A percentile compares a stretch with the other conserved stretches of the same genome.
These are phyloP conservation scores for Lochmaea capreae DNA, from an alignment of 2,888 invertebrate genomes.

Conservation along the genomic window DNA sequence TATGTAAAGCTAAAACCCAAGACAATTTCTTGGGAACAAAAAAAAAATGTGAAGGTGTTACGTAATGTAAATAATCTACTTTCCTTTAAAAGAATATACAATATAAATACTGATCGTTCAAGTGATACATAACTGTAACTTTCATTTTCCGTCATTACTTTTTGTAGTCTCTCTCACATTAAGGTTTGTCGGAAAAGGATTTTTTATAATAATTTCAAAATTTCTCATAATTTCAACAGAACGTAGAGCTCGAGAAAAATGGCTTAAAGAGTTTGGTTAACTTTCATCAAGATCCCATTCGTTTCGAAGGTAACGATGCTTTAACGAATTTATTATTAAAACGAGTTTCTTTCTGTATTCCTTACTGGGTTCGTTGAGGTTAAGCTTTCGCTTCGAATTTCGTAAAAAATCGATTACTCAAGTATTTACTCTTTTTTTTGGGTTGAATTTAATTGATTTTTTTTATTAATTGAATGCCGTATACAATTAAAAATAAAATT, in stretches of 20 bases:
- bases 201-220: background rate
- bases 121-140: background rate
- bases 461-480: background rate
- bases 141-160: background rate
- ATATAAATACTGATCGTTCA: background rate
- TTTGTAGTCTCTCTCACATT: background rate
- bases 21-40: background rate
- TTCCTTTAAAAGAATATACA: background rate
- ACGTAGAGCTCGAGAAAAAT: background rate
- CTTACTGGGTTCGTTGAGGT: background rate
- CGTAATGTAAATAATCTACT: background rate
- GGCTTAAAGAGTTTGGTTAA: background rate
- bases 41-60: background rate
- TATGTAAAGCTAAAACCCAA: background rate
- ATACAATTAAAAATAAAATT: background rate
- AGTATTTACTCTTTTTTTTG: background rate
- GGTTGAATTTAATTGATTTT: background rate
- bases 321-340: constrained; percentile 2
- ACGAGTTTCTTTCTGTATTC: background rate
- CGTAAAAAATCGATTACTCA: background rate
- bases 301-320: background rate
- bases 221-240: background rate
- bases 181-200: background rate
- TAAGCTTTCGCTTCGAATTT: constrained; percentile 8
- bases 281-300: background rate